These are phyloP conservation scores for Glyptemys insculpta DNA, from an alignment of 2,797 vertebrate species.

Conservation along the genomic window DNA sequence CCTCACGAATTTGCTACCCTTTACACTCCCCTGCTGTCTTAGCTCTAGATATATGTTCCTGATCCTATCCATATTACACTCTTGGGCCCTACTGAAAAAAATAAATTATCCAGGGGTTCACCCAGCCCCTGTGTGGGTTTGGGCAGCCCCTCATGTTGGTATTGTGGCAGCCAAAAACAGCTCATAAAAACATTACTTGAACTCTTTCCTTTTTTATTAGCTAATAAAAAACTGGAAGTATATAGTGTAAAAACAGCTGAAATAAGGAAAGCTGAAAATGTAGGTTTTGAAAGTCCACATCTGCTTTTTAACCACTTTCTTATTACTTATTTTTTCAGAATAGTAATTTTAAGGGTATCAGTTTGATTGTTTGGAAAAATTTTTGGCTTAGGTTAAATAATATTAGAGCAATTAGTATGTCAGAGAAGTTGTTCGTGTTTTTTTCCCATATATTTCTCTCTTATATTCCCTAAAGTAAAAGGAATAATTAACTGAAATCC, in stretches of 20 bases:
- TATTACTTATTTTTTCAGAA: background rate
- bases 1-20: background rate
- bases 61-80: background rate
- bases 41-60: background rate
- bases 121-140: background rate
- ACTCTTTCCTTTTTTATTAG: background rate
- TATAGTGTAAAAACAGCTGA: background rate
- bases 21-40: background rate
- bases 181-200: background rate
- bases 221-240: background rate
- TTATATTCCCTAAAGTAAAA: constrained; percentile 81
- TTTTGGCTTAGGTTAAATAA: constrained; percentile 68
- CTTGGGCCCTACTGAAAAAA: background rate
- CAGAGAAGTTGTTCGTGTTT: constrained; percentile 71
- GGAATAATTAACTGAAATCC: constrained; percentile 86
- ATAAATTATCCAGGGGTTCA: background rate
- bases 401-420: constrained; percentile 76
- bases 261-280: background rate
- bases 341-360: constrained; percentile 45
- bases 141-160: background rate
- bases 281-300: background rate
- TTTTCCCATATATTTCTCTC: constrained; percentile 63
- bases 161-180: background rate
- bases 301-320: background rate
- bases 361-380: background rate